Conservation (phyloP, 2,797 vertebrate species). For the Lutjanus argentimaculatus region DNA sequence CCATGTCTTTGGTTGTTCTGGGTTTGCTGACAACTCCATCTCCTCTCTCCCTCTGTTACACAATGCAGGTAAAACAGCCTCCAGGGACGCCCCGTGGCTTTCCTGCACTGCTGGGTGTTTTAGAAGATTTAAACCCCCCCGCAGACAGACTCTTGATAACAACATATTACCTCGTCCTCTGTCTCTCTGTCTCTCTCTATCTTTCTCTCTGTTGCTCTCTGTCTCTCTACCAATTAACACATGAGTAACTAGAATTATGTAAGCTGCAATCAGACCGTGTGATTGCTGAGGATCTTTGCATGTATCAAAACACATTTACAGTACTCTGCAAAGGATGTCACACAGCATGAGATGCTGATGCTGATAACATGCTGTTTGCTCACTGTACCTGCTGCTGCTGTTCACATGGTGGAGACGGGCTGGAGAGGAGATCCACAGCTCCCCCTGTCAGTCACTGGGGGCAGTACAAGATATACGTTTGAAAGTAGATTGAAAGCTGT, state of each 20-base stretch:
- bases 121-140: conserved; percentile 37
- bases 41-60: conserved; percentile 2
- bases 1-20: background rate
- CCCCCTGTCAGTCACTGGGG: conserved; percentile 66
- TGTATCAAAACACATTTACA: conserved; percentile 25
- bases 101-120: conserved; percentile 51
- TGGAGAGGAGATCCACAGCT: conserved; percentile 72
- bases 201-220: background rate
- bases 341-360: conserved; percentile 21
- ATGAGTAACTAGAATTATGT: conserved; percentile 18
- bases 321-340: conserved; percentile 16
- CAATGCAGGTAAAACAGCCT: conserved; percentile 43
- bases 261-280: conserved; percentile 38
- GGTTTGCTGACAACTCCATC: conserved; percentile 5
- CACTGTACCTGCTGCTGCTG: conserved; percentile 12
- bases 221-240: conserved; percentile 30
- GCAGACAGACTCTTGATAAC: conserved; percentile 38
- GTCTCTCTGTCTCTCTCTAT: background rate
- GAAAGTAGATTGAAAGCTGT: background rate
- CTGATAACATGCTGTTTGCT: conserved; percentile 24
- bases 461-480: conserved; percentile 29
- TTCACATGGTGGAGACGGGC: background rate
- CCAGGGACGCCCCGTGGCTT: conserved; percentile 27
- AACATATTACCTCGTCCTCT: background rate
- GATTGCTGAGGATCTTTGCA: conserved; percentile 18